phyloP scores from a whole-genome alignment of 35 echinoderm and acorn worm genomes.

The Strongylocentrotus purpuratus region DNA sequence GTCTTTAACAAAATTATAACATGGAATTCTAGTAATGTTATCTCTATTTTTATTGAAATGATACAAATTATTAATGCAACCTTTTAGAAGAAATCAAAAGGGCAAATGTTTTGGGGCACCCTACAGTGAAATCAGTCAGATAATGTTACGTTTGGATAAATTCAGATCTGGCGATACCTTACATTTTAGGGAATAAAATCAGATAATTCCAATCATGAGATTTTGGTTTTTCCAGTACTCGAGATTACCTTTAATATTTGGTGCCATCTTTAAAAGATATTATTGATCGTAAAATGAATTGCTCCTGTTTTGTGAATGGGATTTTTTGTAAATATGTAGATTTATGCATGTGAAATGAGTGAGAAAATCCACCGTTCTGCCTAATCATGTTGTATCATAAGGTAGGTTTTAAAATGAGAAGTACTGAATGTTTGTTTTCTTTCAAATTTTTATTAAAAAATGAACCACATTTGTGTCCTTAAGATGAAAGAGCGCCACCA shows the following conservation, averaged over 20 bases:
- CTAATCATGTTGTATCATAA: constrained; percentile 40
- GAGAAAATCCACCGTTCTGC: constrained; percentile 41
- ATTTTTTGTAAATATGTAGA: constrained; percentile 47
- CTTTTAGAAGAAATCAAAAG: neutral
- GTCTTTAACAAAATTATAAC: neutral
- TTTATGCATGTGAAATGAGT: neutral
- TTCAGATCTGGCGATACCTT: neutral
- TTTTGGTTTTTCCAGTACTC: neutral
- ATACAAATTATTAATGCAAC: neutral
- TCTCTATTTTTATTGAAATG: neutral
- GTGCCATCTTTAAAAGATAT: neutral
- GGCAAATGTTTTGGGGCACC: too few species aligned
- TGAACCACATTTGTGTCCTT: constrained; percentile 31
- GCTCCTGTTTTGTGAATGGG: neutral
- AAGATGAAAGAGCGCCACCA: constrained; percentile 10
- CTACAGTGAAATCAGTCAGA: too few species aligned
- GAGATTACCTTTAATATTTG: neutral
- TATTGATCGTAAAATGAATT: neutral
- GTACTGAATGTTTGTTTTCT: constrained; percentile 19
- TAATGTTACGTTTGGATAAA: neutral
- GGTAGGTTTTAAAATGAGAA: neutral
- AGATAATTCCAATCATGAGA: neutral
- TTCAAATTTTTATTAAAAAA: constrained; percentile 3
- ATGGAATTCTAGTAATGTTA: neutral
- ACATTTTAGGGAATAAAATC: neutral